Percentiles rank a stretch among this genome's conserved stretches.
These are phyloP conservation scores for Aphelocoma californica DNA, from an alignment of 2,797 vertebrate genomes.

Conservation along the genomic window DNA sequence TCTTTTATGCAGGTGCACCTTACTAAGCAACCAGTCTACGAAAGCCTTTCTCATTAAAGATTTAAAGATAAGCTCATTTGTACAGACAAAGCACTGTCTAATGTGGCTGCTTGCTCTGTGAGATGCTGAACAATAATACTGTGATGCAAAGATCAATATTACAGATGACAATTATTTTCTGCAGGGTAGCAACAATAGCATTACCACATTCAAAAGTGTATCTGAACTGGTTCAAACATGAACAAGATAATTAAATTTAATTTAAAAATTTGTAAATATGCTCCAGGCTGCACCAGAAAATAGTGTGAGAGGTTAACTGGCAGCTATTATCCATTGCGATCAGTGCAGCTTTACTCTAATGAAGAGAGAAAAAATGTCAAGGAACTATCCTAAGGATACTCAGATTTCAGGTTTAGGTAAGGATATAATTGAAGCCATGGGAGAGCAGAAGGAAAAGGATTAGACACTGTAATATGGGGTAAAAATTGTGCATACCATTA, in stretches of 20 bases:
- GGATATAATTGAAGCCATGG: not conserved
- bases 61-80: constrained; percentile 77
- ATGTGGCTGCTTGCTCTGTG: constrained; percentile 63
- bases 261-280: not conserved
- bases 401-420: not conserved
- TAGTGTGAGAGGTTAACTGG: not conserved
- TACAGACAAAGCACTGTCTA: constrained; percentile 63
- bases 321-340: not conserved
- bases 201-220: not conserved
- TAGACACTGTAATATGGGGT: not conserved
- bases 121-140: constrained; percentile 42
- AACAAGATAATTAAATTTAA: not conserved
- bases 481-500: not conserved
- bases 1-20: constrained; percentile 72
- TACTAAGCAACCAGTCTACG: constrained; percentile 81
- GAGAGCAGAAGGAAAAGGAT: not conserved
- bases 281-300: not conserved
- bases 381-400: not conserved
- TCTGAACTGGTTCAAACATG: not conserved
- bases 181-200: not conserved
- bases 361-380: not conserved
- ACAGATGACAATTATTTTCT: constrained; percentile 40
- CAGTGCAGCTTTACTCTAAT: not conserved
- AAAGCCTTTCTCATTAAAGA: constrained; percentile 82
- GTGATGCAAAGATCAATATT: constrained; percentile 26